These are phyloP conservation scores for Oreortyx pictus DNA, from an alignment of 2,797 vertebrate species.

Conservation along the genomic window DNA sequence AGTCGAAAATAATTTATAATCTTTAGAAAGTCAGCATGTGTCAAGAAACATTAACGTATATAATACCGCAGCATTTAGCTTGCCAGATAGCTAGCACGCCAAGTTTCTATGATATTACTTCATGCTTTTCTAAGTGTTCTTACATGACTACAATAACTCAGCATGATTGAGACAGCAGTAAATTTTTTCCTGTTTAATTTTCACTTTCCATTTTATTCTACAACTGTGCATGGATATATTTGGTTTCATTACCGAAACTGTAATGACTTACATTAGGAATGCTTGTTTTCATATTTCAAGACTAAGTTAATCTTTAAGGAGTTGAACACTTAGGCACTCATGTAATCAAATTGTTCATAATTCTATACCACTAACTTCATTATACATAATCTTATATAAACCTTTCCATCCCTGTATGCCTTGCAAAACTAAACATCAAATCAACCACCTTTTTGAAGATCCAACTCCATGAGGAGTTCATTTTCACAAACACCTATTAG, in stretches of 20 bases:
- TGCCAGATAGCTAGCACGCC: conserved; percentile 40
- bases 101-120: conserved; percentile 35
- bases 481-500: conserved; percentile 26
- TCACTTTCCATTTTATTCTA: conserved; percentile 34
- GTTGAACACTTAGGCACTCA: not conserved
- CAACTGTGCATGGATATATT: not conserved
- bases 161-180: conserved; percentile 43
- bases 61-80: not conserved
- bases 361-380: not conserved
- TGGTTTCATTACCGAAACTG: not conserved
- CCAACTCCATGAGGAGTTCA: not conserved
- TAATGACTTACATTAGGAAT: not conserved
- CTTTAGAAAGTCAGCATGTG: conserved; percentile 29
- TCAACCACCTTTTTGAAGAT: not conserved
- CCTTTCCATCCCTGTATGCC: not conserved
- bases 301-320: conserved; percentile 22
- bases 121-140: conserved; percentile 58
- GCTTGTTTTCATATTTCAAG: conserved; percentile 7
- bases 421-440: conserved; percentile 30
- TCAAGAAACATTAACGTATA: conserved; percentile 57
- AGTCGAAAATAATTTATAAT: conserved; percentile 47
- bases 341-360: conserved; percentile 36
- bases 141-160: conserved; percentile 59
- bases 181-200: conserved; percentile 52
- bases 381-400: conserved; percentile 35